Conservation (phyloP, 2,113 vertebrate genomes). For the Microcebus murinus region DNA sequence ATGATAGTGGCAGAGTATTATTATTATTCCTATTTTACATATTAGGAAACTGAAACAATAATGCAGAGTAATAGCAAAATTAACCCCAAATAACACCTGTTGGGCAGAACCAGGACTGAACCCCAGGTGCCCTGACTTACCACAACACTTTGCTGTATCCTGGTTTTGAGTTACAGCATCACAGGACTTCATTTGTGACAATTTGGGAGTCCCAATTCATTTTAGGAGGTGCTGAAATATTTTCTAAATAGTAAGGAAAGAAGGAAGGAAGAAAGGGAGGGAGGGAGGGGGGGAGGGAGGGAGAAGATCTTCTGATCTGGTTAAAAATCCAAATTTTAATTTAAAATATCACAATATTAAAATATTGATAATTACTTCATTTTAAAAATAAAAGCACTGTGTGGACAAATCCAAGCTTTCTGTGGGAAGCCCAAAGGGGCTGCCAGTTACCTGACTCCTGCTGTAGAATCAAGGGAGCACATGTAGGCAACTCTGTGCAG, state of each 20-base stretch:
- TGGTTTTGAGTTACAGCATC: background rate
- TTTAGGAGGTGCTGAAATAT: constrained; percentile 21
- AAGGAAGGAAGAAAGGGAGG: background rate
- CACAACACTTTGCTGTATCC: background rate
- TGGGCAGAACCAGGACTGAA: background rate
- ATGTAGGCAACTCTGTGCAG: background rate
- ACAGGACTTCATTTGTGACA: background rate
- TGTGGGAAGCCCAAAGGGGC: background rate
- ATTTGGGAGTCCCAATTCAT: background rate
- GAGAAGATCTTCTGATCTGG: background rate
- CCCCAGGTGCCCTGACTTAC: background rate
- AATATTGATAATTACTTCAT: background rate
- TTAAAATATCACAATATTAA: background rate
- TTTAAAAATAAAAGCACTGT: background rate
- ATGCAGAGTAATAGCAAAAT: background rate
- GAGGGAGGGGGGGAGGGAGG: background rate
- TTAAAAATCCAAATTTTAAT: constrained; percentile 25
- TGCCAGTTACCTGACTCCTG: background rate
- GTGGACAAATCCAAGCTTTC: background rate
- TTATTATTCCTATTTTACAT: background rate
- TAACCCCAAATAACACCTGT: background rate
- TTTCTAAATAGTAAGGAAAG: background rate
- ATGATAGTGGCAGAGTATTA: background rate
- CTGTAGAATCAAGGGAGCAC: background rate
- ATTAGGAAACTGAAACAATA: background rate